These are phyloP conservation scores for Girardia tigrina DNA, from an alignment of 2,888 invertebrate species.

Conservation along the genomic window DNA sequence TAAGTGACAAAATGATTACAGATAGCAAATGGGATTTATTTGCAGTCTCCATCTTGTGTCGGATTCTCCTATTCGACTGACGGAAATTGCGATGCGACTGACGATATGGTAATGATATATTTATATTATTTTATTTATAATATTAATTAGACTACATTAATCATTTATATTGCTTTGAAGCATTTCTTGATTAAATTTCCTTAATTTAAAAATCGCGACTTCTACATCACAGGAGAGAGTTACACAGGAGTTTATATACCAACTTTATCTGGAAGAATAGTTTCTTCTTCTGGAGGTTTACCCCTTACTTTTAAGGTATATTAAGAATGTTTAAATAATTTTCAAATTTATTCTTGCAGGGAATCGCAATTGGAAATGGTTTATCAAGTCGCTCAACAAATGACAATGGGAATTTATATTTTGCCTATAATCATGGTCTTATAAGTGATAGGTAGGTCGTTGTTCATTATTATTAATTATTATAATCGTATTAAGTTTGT, in stretches of 20 bases:
- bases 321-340: too few species aligned
- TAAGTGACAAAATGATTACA: conserved; percentile 38
- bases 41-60: conserved; percentile 53
- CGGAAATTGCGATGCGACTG: conserved; percentile 30
- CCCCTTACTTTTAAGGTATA: background rate
- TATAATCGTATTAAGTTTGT: background rate
- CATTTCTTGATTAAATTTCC: conserved; percentile 47
- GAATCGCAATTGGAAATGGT: conserved; percentile 53
- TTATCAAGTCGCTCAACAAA: conserved; percentile 45
- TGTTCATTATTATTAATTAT: background rate
- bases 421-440: conserved; percentile 50
- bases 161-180: conserved; percentile 45
- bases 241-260: conserved; percentile 54
- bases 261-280: conserved; percentile 43
- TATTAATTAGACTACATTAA: conserved; percentile 8
- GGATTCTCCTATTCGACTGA: conserved; percentile 52
- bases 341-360: conserved; percentile 44
- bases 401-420: conserved; percentile 47
- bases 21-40: conserved; percentile 52
- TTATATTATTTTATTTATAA: background rate
- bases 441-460: conserved; percentile 43
- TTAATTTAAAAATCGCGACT: conserved; percentile 48
- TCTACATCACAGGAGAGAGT: conserved; percentile 53
- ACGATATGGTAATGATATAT: conserved; percentile 27
- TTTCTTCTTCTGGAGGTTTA: background rate